phyloP scores from a whole-genome alignment of 2,888 invertebrate species.

The Tachina fera region DNA sequence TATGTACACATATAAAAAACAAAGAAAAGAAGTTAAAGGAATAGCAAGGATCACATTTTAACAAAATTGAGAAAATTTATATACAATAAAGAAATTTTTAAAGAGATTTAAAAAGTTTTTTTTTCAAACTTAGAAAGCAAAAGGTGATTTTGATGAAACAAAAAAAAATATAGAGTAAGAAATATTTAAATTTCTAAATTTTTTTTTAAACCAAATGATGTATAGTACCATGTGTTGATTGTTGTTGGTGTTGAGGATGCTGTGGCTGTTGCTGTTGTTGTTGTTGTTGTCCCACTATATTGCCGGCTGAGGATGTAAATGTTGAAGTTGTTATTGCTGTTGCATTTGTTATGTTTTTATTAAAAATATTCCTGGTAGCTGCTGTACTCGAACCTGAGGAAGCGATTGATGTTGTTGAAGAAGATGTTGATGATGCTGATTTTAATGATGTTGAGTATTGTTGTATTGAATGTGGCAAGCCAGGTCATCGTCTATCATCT shows the following conservation, averaged over 20 bases:
- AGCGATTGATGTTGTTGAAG: conserved; percentile 78
- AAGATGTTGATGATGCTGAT: conserved; percentile 77
- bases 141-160: neutral
- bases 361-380: conserved; percentile 75
- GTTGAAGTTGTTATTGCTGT: conserved; percentile 74
- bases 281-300: conserved; percentile 54
- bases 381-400: conserved; percentile 78
- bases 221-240: conserved; percentile 63
- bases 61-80: conserved; percentile 21
- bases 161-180: neutral
- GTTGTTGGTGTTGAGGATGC: conserved; percentile 47
- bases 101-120: neutral
- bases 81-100: conserved; percentile 8
- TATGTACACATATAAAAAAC: conserved; percentile 5
- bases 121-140: neutral
- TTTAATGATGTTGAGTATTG: conserved; percentile 67
- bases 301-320: conserved; percentile 68
- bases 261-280: conserved; percentile 47
- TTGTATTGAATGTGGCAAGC: conserved; percentile 75
- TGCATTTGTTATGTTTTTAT: conserved; percentile 75
- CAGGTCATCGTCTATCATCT: conserved; percentile 83
- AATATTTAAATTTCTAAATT: neutral
- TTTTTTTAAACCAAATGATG: conserved; percentile 70
- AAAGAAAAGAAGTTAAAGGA: neutral
- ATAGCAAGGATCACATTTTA: conserved; percentile 1